These are phyloP conservation scores for Prosopocoilus inquinatus DNA, from an alignment of 2,888 invertebrate genomes.

Conservation along the genomic window DNA sequence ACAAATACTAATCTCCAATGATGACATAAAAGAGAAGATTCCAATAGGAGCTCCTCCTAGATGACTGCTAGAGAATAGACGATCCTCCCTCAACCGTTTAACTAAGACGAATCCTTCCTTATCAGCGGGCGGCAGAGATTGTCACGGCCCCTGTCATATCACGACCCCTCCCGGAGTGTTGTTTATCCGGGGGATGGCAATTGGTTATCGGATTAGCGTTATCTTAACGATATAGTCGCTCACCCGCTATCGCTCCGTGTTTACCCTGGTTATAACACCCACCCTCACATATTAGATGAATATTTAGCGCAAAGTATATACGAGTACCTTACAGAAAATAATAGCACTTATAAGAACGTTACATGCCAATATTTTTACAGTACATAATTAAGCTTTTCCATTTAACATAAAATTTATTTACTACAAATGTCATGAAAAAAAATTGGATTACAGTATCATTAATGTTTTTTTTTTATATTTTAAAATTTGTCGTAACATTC, in stretches of 20 bases:
- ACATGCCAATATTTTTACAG: no score
- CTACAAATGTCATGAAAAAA: no score
- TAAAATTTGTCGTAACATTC: no score
- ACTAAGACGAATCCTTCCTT: conserved; percentile 46
- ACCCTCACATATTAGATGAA: conserved; percentile 1
- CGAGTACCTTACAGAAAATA: no score
- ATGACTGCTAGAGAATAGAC: conserved; percentile 19
- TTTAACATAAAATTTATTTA: no score
- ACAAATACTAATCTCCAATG: conserved; percentile 30
- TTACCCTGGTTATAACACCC: conserved; percentile 7
- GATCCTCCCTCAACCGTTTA: conserved; percentile 33
- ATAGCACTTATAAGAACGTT: no score
- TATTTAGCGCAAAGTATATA: neutral
- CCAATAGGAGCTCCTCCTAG: conserved; percentile 20
- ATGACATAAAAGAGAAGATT: conserved; percentile 30
- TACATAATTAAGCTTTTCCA: no score
- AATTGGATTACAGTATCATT: no score
- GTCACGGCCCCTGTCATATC: conserved; percentile 50
- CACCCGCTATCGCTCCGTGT: conserved; percentile 37
- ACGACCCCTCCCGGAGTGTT: conserved; percentile 38
- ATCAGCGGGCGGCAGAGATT: conserved; percentile 51
- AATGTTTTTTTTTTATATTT: no score
- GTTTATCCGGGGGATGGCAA: conserved; percentile 50
- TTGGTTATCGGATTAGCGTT: conserved; percentile 54
- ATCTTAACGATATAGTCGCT: conserved; percentile 52